Conservation (phyloP, 2,113 vertebrate species). For the Pholis gunnellus region DNA sequence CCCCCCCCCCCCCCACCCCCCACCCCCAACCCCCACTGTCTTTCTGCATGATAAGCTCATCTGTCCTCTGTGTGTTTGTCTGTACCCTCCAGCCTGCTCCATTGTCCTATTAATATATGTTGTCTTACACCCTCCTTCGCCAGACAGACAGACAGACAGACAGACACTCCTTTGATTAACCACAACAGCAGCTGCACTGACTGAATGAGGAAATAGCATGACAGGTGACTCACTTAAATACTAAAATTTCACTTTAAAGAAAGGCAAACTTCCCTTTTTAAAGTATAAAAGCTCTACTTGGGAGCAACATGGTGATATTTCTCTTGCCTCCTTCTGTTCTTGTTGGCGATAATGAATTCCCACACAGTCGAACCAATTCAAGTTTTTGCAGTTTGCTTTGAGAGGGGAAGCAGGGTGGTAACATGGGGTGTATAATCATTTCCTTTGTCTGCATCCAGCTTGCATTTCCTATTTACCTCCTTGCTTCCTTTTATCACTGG, state of each 20-base stretch:
- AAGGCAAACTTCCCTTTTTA: background rate
- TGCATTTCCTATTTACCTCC: slow-evolving; percentile 68
- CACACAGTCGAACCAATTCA: slow-evolving; percentile 7
- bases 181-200: slow-evolving; percentile 50
- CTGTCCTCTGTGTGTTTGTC: slow-evolving; percentile 28
- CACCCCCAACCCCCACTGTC: too few relatives aligned
- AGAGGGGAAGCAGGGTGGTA: slow-evolving; percentile 34
- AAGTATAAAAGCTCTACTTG: background rate
- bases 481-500: slow-evolving; percentile 51
- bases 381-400: slow-evolving; percentile 4
- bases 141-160: slow-evolving; percentile 17
- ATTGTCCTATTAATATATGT: slow-evolving; percentile 75
- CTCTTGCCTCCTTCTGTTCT: background rate
- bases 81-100: slow-evolving; percentile 40
- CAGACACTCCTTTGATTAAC: slow-evolving; percentile 47
- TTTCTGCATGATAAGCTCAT: slow-evolving; percentile 59
- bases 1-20: background rate
- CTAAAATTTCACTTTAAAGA: background rate
- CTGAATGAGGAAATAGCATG: slow-evolving; percentile 35
- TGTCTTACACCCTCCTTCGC: slow-evolving; percentile 43
- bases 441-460: slow-evolving; percentile 59
- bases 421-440: slow-evolving; percentile 63
- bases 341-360: slow-evolving; percentile 18
- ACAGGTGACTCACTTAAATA: slow-evolving; percentile 21
- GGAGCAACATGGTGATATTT: background rate